Evolutionary conservation across 1,140 invertebrate genomes (phyloP), one percentile per base, ranked within the genome.

Genomic region (Plectrocnemia conspersa): DNA sequence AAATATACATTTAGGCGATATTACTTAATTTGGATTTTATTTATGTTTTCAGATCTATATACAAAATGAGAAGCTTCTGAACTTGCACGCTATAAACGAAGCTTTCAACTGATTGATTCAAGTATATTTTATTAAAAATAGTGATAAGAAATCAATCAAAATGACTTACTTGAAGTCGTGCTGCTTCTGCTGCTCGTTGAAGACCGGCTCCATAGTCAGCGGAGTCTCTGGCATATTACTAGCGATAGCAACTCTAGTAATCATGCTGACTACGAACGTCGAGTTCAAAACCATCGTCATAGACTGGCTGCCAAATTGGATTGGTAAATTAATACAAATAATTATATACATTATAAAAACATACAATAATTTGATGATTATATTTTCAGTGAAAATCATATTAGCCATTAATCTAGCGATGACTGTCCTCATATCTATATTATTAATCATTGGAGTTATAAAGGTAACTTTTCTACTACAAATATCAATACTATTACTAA

Each of bases 381-480:
- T 41, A 41, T 64, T 80, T 76, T 64, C 76, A 78, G 84, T 87
- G 13, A 82, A 82, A 72, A 86, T 89, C 48, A 87, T 90, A 57
- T 71, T 88, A n/a, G 80, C 81, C 0, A 79, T 89, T 32, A 89
- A 89, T 69, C 74, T 89, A n/a, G 80, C 79, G 33, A 89, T 90
- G 81, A 89, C 88, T 7, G 83, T 89, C 22, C 66, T 90, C 11
- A 86, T 89, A 64, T 89, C 85, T 13, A 66, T 74, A 11, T 72
- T 89, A 6, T 77, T 90, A 48, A 82, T 89, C n/a, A 67, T 82
- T n/a, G 88, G 86, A 44, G 80, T 81, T 13, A 59, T 83, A 18
- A 88, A 82, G 77, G 86, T 89, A 77, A 68, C 66, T 63, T n/a
- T n/a, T 45, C 32, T n/a, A n/a, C n/a, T n/a, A n/a, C n/a, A n/a